phyloP scores from a whole-genome alignment of 1,140 invertebrate genomes.

The Tetraneura akinire region DNA sequence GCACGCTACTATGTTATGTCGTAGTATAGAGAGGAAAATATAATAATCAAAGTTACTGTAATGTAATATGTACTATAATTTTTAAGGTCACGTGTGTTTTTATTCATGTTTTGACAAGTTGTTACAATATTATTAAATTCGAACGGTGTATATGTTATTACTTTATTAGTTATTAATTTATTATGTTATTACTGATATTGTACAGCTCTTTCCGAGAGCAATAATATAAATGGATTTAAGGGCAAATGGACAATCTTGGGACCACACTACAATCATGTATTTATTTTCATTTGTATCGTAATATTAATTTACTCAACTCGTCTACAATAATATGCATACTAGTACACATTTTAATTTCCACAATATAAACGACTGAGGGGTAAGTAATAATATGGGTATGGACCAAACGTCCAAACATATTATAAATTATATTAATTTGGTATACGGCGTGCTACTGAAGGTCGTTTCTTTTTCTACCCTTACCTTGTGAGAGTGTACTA shows the following conservation, averaged over 20 bases:
- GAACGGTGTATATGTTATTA: background rate
- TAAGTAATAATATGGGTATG: background rate
- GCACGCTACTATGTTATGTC: too few relatives aligned
- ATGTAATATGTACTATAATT: background rate
- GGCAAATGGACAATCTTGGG: slow-evolving; percentile 39
- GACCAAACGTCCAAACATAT: background rate
- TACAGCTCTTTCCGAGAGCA: slow-evolving; percentile 11
- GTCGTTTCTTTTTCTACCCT: too few relatives aligned
- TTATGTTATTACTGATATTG: background rate
- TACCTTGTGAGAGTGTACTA: too few relatives aligned
- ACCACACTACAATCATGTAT: slow-evolving; percentile 38
- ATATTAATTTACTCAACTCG: slow-evolving; percentile 8
- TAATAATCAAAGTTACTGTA: background rate
- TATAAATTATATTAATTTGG: too few relatives aligned
- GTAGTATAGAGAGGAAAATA: background rate
- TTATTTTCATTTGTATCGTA: background rate
- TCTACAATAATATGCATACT: background rate
- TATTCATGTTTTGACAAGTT: background rate
- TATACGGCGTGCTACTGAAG: too few relatives aligned
- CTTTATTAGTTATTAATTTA: too few relatives aligned
- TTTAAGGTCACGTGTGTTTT: background rate
- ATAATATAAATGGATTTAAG: slow-evolving; percentile 32
- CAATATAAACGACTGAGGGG: background rate
- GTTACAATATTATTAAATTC: background rate
- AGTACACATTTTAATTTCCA: background rate